Evolutionary conservation across 2,797 vertebrate genomes (phyloP).

Genomic region (Sylvilagus floridanus): DNA sequence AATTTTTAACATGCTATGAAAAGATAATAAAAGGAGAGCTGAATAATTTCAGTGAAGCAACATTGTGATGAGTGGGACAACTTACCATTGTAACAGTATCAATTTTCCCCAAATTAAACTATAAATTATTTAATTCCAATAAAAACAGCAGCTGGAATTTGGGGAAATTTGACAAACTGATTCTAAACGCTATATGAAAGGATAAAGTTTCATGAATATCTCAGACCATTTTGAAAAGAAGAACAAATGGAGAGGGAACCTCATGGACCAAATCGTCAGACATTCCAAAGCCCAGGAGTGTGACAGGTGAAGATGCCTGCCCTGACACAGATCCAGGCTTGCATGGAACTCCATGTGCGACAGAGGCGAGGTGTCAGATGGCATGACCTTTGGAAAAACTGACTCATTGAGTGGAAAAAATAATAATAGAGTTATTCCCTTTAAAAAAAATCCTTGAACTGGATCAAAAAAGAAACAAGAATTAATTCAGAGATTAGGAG

Average conservation of each 20-base stretch:
- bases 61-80: constrained; percentile 10
- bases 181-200: background rate
- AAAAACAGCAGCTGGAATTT: constrained; percentile 32
- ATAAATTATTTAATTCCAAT: constrained; percentile 39
- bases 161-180: background rate
- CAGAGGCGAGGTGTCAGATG: background rate
- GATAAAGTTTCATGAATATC: constrained; percentile 2
- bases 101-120: constrained; percentile 13
- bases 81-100: constrained; percentile 4
- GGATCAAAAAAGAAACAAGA: no score
- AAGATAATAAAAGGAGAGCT: background rate
- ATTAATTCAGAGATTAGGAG: no score
- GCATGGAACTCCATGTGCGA: background rate
- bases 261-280: background rate
- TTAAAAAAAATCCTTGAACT: background rate
- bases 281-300: background rate
- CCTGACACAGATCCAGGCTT: background rate
- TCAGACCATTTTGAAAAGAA: constrained; percentile 29
- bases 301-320: background rate
- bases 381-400: background rate
- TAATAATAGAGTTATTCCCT: background rate
- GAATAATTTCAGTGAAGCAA: background rate
- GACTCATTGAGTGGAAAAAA: background rate
- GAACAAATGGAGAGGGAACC: background rate
- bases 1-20: constrained; percentile 14